These are phyloP conservation scores for Panulirus ornatus DNA, from an alignment of 1,140 invertebrate genomes.

Conservation along the genomic window DNA sequence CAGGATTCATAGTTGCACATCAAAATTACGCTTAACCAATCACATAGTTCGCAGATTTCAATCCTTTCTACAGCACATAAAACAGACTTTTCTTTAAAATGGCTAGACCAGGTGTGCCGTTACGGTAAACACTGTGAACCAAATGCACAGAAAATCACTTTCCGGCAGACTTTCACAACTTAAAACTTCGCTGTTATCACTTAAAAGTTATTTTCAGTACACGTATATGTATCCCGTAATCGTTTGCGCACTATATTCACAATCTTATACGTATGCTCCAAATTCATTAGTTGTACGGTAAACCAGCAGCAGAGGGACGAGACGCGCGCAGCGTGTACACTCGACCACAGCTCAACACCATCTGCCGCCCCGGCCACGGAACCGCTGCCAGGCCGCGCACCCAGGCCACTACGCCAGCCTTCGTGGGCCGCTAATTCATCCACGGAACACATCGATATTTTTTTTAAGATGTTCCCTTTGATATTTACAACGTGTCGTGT, in stretches of 20 bases:
- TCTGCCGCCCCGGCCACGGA: conserved; percentile 23
- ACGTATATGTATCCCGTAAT: conserved; percentile 11
- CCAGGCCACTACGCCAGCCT: conserved; percentile 43
- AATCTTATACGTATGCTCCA: not conserved
- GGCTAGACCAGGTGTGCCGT: not conserved
- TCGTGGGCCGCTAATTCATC: conserved; percentile 34
- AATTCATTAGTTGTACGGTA: not conserved
- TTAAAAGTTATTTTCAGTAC: conserved; percentile 39
- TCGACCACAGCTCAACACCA: conserved; percentile 48
- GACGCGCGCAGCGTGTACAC: conserved; percentile 22
- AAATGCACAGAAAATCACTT: conserved; percentile 57
- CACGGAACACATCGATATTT: too few species aligned
- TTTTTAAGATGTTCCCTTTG: too few species aligned
- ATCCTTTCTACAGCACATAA: not conserved
- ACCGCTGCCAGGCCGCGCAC: conserved; percentile 11
- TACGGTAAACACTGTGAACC: conserved; percentile 14
- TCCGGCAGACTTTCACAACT: conserved; percentile 64
- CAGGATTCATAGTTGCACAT: conserved; percentile 49
- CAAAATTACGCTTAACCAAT: not conserved
- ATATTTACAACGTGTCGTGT: too few species aligned
- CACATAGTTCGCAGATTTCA: conserved; percentile 32
- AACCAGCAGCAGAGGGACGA: conserved; percentile 35
- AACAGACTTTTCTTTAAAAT: not conserved
- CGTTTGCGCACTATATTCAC: not conserved
- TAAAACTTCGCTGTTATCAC: conserved; percentile 42